A percentile compares a stretch with the other conserved stretches of the same genome.
These are phyloP conservation scores for Tetrapedia diversipes DNA, from an alignment of 2,888 invertebrate species.

Conservation along the genomic window DNA sequence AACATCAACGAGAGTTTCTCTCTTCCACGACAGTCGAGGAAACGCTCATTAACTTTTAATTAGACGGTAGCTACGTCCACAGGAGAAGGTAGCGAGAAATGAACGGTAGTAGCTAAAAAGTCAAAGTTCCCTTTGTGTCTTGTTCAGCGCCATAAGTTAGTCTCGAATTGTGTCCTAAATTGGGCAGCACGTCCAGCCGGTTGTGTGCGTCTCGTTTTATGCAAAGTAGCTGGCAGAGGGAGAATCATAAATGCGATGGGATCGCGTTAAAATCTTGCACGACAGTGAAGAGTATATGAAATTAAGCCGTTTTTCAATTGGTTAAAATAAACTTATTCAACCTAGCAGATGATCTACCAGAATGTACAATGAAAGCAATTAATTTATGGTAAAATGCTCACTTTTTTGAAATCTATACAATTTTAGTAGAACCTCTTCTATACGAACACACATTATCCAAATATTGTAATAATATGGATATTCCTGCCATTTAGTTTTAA, in stretches of 20 bases:
- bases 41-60: conserved; percentile 7
- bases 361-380: too few relatives aligned
- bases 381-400: too few relatives aligned
- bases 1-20: neutral
- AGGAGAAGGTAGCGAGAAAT: neutral
- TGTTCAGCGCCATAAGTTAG: conserved; percentile 31
- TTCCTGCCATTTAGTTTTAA: too few relatives aligned
- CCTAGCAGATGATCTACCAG: too few relatives aligned
- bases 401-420: too few relatives aligned
- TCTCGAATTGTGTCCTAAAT: conserved; percentile 9
- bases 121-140: conserved; percentile 20
- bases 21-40: neutral
- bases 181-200: neutral
- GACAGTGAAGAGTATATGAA: neutral
- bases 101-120: neutral
- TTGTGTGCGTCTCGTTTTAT: neutral
- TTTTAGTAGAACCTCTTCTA: too few relatives aligned
- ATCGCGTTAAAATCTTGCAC: conserved; percentile 6
- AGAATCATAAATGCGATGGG: neutral
- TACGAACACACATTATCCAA: too few relatives aligned
- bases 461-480: too few relatives aligned
- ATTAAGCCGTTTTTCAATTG: conserved; percentile 1
- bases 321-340: conserved; percentile 12
- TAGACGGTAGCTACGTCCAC: neutral
- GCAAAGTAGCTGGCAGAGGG: neutral